Evolutionary conservation across 2,888 invertebrate species (phyloP), one percentile per base, ranked within the genome.

Genomic region (Polydrusus cervinus): DNA sequence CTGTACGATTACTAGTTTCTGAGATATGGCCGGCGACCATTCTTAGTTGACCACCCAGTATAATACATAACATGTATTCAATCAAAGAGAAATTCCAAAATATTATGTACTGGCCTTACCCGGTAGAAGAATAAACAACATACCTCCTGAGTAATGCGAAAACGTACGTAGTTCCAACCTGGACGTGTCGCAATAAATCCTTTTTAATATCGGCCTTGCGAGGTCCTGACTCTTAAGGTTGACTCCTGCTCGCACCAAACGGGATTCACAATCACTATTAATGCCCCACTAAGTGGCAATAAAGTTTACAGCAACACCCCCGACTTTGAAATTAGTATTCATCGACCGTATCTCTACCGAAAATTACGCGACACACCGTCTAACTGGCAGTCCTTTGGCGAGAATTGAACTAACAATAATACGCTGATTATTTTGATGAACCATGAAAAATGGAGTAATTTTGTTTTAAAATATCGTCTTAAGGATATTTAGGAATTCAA

Each of bases 231-330:
- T 61, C 30, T 14, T 20, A 14, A 60, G 69, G 67, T 71, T 25
- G 69, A 65, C 68, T 62, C 60, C 51, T 64, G 62, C 57, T 65
- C 73, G 79, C 76, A 80, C 81, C 79, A 78, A 80, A 79, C 79
- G 71, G 76, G 81, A 79, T 79, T 80, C 77, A 78, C 80, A 82
- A 81, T 82, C 86, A 84, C 83, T 82, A 83, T 84, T 86, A 87
- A 87, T 86, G 85, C 82, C 80, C 81, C 81, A 82, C 85, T 86
- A 86, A 87, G 86, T 86, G 85, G 83, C 83, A 85, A 85, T 86
- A 85, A 86, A 86, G 82, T 84, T 84, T 83, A 82, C 81, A 81
- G 81, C 78, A 81, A 34, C 78, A 81, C 80, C 78, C 78, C 79
- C 79, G 53, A 55, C 60, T 75, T 60, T 61, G 75, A 78, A 77